Base-by-base conservation (phyloP, 2,113 vertebrate species). In the Quiscalus mexicanus region DNA sequence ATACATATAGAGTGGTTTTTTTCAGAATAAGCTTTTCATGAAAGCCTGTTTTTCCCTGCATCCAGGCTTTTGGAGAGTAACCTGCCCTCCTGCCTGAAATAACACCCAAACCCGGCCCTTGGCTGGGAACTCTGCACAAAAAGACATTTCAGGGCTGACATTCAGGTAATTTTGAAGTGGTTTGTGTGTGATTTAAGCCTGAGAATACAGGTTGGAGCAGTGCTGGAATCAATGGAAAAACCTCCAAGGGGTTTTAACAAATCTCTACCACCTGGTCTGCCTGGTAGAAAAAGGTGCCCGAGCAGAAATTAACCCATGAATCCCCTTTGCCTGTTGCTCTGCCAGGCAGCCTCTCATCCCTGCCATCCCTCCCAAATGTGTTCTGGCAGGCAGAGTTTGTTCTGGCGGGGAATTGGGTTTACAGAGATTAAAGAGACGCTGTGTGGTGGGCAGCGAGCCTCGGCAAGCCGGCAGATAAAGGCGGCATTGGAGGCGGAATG, bases 21-120 rank as follows among this genome's bases (percentile, higher is more conserved):
- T 69, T 59, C 30, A 49, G 95, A 90, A 90, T 74, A 73, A 94
- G 56, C 20, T 95, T 90, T 95, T 96, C 44, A 68, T 59, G 87
- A 93, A 81, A 81, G 75, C 27, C 42, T 78, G 71, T 93, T 83
- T 79, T 85, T 90, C 84, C 76, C 91, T 45, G 82, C 60, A 45
- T 3, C 53, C 50, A 27, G 42, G 55, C 33, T 91, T 52, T 77
- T 15, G 39, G 69, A 93, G 53, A 86, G 33, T 47, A 87, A 63
- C 52, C 71, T 93, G 41, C 62, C 45, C 50, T 95, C 65, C 63
- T 64, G 74, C 69, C 77, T 91, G 59, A 83, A 93, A 75, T 87
- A 47, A 31, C 83, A 86, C 35, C 42, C 82, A 23, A 63, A 85
- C 60, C 27, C 4, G 4, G 23, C 56, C 37, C 55, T 74, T 4